Conservation (phyloP, 2,888 invertebrate species). For the Orgyia antiqua region DNA sequence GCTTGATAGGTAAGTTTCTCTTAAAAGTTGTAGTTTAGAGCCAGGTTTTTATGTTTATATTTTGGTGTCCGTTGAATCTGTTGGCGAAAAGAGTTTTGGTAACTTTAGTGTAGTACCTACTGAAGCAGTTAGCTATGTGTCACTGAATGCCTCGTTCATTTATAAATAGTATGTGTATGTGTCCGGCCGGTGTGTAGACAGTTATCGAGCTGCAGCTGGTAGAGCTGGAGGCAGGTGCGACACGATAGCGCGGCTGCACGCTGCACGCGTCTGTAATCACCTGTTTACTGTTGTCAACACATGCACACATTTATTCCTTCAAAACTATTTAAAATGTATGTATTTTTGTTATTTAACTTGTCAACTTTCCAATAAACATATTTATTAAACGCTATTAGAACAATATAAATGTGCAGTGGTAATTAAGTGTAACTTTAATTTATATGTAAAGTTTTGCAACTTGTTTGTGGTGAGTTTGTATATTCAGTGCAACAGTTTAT, state of each 20-base stretch:
- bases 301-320: not conserved
- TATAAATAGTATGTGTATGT: conserved; percentile 30
- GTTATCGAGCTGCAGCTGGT: not conserved
- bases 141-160: conserved; percentile 13
- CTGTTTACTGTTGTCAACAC: too few species aligned
- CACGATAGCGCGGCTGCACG: conserved; percentile 6
- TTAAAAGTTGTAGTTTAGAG: not conserved
- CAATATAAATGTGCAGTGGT: too few species aligned
- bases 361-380: too few species aligned
- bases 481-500: not conserved
- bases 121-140: conserved; percentile 14
- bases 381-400: not conserved
- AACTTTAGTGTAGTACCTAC: too few species aligned
- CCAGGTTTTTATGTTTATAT: not conserved
- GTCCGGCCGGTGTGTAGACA: conserved; percentile 7
- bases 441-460: not conserved
- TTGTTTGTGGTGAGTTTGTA: not conserved
- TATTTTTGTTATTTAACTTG: conserved; percentile 7
- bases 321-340: conserved; percentile 10
- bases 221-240: conserved; percentile 3
- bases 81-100: not conserved
- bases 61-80: conserved; percentile 5
- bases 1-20: too few species aligned
- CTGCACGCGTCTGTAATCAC: conserved; percentile 9
- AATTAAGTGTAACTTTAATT: not conserved